A percentile compares a stretch with the other conserved stretches of the same genome.
These are phyloP conservation scores for Caenorhabditis drosophilae DNA, from an alignment of 2,888 invertebrate species.

Conservation along the genomic window DNA sequence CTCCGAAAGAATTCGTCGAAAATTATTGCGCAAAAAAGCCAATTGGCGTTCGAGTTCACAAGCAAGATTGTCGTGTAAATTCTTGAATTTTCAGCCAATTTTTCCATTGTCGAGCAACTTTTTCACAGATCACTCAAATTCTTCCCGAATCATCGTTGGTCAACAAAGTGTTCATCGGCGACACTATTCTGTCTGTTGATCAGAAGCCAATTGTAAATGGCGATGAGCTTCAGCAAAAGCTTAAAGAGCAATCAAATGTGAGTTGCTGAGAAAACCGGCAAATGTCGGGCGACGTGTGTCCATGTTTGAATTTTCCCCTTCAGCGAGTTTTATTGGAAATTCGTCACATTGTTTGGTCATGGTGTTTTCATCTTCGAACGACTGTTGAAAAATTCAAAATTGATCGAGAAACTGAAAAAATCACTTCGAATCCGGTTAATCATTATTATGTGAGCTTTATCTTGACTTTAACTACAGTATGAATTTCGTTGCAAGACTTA, in stretches of 20 bases:
- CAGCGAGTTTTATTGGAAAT: conserved; percentile 31
- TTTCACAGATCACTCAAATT: conserved; percentile 38
- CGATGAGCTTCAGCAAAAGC: conserved; percentile 25
- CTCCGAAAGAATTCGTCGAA: conserved; percentile 27
- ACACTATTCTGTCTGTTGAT: conserved; percentile 43
- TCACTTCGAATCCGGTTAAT: conserved; percentile 51
- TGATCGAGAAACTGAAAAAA: conserved; percentile 47
- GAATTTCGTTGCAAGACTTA: no score
- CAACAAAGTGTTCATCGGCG: conserved; percentile 46
- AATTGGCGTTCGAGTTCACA: conserved; percentile 43
- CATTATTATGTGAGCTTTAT: conserved; percentile 38
- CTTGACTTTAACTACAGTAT: no score
- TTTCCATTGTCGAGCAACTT: background rate
- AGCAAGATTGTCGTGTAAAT: conserved; percentile 39
- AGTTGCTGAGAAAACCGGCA: no score
- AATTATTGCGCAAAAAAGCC: conserved; percentile 38
- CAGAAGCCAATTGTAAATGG: conserved; percentile 27
- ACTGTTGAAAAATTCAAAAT: conserved; percentile 51
- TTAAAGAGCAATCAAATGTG: conserved; percentile 35
- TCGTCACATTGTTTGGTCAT: conserved; percentile 43
- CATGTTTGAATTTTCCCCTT: no score
- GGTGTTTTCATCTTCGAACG: conserved; percentile 43
- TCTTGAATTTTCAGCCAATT: background rate
- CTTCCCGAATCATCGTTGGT: conserved; percentile 36
- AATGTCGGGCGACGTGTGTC: no score